Evolutionary conservation across 2,797 vertebrate genomes (phyloP), one percentile per base, ranked within the genome.

Genomic region (Artibeus jamaicensis): DNA sequence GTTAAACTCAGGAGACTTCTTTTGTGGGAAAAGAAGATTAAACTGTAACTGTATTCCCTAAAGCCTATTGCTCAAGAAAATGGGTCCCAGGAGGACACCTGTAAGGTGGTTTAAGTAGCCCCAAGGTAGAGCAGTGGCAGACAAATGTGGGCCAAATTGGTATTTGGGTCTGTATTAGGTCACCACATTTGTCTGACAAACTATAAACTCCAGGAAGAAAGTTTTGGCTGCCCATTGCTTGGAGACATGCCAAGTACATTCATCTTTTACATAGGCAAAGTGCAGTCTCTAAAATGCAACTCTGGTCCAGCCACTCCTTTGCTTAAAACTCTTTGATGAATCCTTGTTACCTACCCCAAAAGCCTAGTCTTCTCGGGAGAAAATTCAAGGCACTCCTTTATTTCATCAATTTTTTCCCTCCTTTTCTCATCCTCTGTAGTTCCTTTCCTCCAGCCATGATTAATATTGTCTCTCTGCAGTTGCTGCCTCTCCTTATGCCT

Each of bases 1-100:
- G 48, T 67, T 91, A 93, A 70, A 86, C n/a, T 59, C 73, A 73
- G 55, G 39, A 93, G 46, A 94, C n/a, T 55, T 81, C 50, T 93
- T 77, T 76, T 29, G 7, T 83, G 50, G 44, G 78, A 62, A 77
- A 59, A 76, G n/a, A 95, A 93, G 70, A 55, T 89, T 84, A 95
- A 89, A 32, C 19, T 46, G 18, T 86, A 83, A 81, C 37, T 96
- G 48, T 76, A 37, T 73, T 70, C 74, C 81, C 39, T 84, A 67
- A 29, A 86, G 12, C 26, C 16, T 34, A 65, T 24, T 74, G 14
- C 67, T 92, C 50, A 48, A 55, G 18, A 48, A 91, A 89, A 93
- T 68, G 39, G 81, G 34, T 79, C 39, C 46, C 37, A 77, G 42
- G n/a, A 89, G 92, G 39, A 71, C 67, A 91, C 37, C 46, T 89